A percentile compares a stretch with the other conserved stretches of the same genome.
phyloP scores from a whole-genome alignment of 2,113 vertebrate species.

The Syngnathus floridae region DNA sequence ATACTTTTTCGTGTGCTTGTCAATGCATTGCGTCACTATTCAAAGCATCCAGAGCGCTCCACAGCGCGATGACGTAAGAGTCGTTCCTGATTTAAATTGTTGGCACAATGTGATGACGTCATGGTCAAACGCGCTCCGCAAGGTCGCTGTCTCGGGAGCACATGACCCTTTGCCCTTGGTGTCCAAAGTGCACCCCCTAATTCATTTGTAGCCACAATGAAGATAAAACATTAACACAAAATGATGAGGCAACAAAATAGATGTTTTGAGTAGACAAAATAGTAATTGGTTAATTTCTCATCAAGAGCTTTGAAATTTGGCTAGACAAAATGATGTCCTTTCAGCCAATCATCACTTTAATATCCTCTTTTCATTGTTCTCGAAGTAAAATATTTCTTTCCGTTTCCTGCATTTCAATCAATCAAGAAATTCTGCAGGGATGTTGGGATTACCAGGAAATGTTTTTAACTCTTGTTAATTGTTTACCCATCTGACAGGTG shows the following conservation, averaged over 20 bases:
- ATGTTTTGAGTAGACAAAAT: too few relatives aligned
- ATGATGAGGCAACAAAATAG: too few relatives aligned
- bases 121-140: slow-evolving; percentile 35
- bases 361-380: neutral
- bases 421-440: neutral
- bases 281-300: too few relatives aligned
- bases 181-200: too few relatives aligned
- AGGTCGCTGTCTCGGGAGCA: too few relatives aligned
- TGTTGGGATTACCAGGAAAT: neutral
- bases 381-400: neutral
- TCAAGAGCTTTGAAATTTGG: too few relatives aligned
- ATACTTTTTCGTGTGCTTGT: neutral
- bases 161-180: too few relatives aligned
- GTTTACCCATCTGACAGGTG: neutral
- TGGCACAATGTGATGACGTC: slow-evolving; percentile 39
- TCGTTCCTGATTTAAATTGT: neutral
- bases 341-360: too few relatives aligned
- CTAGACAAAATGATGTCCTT: too few relatives aligned
- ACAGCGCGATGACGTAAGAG: neutral
- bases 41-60: neutral
- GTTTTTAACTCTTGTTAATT: neutral
- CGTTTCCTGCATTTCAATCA: neutral
- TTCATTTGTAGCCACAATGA: too few relatives aligned
- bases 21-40: neutral
- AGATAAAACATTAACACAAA: too few relatives aligned